Evolutionary conservation across 2,797 vertebrate genomes (phyloP).

Genomic region (Lagorchestes hirsutus): DNA sequence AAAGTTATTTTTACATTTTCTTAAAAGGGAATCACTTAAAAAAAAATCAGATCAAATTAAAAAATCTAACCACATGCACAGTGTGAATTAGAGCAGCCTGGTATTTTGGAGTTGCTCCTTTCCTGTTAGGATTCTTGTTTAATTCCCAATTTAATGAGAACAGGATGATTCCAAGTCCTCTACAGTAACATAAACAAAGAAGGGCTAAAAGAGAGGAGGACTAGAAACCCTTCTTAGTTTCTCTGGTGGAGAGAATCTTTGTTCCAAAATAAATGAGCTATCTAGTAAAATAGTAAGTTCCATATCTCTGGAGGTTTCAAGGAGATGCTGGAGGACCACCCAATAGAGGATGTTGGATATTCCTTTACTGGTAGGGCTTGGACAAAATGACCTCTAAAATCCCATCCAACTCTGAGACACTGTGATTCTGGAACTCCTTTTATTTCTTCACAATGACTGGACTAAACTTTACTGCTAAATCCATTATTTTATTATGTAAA

Average conservation of each 20-base stretch:
- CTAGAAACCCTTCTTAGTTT: conserved; percentile 28
- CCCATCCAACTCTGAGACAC: not conserved
- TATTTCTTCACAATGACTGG: not conserved
- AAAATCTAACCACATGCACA: conserved; percentile 7
- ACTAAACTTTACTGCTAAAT: not conserved
- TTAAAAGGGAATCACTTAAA: conserved; percentile 32
- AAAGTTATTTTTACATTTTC: conserved; percentile 64
- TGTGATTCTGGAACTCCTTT: not conserved
- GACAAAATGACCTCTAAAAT: not conserved
- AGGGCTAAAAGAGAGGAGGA: conserved; percentile 54
- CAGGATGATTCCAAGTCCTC: conserved; percentile 55
- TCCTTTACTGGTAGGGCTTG: not conserved
- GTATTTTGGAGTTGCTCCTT: conserved; percentile 44
- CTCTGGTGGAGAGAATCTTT: not conserved
- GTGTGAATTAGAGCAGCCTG: conserved; percentile 16
- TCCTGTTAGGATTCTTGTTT: conserved; percentile 49
- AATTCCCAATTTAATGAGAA: conserved; percentile 64
- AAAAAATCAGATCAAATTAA: conserved; percentile 48
- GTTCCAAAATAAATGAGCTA: not conserved
- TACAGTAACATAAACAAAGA: conserved; percentile 33
- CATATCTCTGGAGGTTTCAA: not conserved
- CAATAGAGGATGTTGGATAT: not conserved
- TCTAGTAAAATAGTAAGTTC: not conserved
- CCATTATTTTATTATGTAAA: not conserved
- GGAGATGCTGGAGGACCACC: not conserved